These are phyloP conservation scores for Pristiophorus japonicus DNA, from an alignment of 2,113 vertebrate genomes.

Conservation along the genomic window DNA sequence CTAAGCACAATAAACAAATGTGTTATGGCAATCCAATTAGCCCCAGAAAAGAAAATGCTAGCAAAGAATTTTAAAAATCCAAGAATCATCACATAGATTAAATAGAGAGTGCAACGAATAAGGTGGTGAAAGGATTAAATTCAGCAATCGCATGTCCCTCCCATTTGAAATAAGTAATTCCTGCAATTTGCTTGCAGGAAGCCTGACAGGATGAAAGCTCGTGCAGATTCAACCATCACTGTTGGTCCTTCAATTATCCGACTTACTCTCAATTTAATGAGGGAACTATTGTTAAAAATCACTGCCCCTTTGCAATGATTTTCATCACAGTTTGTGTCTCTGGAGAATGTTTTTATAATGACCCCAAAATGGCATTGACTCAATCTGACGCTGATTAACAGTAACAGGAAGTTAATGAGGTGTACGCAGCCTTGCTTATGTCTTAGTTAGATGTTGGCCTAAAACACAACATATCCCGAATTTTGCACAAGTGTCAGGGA, in stretches of 20 bases:
- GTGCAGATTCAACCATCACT: not conserved
- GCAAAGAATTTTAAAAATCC: not conserved
- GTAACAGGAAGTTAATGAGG: not conserved
- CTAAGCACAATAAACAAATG: not conserved
- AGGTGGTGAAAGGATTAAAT: not conserved
- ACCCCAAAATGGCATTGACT: not conserved
- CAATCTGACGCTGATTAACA: not conserved
- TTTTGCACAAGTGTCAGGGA: not conserved
- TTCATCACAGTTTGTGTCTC: not conserved
- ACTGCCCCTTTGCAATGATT: not conserved
- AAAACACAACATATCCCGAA: not conserved
- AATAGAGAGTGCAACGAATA: not conserved
- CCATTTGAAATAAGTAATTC: not conserved
- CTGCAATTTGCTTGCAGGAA: not conserved
- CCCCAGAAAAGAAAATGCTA: not conserved
- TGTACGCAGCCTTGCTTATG: not conserved
- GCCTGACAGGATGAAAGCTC: not conserved
- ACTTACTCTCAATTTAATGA: not conserved
- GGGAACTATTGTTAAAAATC: not conserved
- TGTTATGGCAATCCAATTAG: not conserved
- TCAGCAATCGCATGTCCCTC: not conserved
- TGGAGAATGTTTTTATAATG: not conserved
- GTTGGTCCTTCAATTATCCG: not conserved
- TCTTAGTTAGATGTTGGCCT: not conserved
- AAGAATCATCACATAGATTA: not conserved